A percentile compares a stretch with the other conserved stretches of the same genome.
Evolutionary conservation across 1,140 invertebrate species (phyloP).

Genomic region (Drosophila nasuta): DNA sequence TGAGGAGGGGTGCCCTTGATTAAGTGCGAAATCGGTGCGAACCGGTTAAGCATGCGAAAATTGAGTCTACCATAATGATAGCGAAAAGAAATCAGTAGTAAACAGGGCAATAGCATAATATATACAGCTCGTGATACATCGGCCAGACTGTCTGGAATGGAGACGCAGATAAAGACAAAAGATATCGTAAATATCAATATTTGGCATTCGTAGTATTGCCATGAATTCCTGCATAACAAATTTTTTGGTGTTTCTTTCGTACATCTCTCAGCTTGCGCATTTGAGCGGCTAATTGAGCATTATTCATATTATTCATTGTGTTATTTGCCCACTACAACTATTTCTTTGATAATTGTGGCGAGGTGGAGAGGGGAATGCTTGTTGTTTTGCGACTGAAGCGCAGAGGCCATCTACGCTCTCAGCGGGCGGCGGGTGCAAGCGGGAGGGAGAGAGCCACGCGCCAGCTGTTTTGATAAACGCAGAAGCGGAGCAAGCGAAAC

Average conservation of each 20-base stretch:
- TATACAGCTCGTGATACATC: slow-evolving; percentile 7
- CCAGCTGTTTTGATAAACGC: slow-evolving; percentile 45
- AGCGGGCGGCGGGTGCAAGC: background rate
- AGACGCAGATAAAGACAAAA: slow-evolving; percentile 17
- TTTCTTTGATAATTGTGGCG: background rate
- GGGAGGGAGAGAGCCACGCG: slow-evolving; percentile 39
- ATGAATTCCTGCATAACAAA: background rate
- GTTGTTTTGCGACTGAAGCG: slow-evolving; percentile 11
- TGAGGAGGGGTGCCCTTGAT: slow-evolving; percentile 51
- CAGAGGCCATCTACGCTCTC: slow-evolving; percentile 25
- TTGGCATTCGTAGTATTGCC: slow-evolving; percentile 10
- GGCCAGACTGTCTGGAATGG: slow-evolving; percentile 54
- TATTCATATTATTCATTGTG: background rate
- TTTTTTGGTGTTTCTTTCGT: too few species aligned
- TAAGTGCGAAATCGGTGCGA: slow-evolving; percentile 55
- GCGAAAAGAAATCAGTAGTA: slow-evolving; percentile 49
- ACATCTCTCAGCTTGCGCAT: background rate
- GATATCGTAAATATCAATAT: slow-evolving; percentile 46
- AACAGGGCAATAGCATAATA: slow-evolving; percentile 42
- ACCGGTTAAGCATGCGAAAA: slow-evolving; percentile 65
- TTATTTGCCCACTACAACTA: slow-evolving; percentile 2
- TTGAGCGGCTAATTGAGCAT: slow-evolving; percentile 27
- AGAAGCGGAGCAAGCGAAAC: slow-evolving; percentile 2
- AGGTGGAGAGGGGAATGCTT: background rate
- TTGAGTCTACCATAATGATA: slow-evolving; percentile 39